These are phyloP conservation scores for Tridacna crocea DNA, from an alignment of 2,888 invertebrate genomes.

Conservation along the genomic window DNA sequence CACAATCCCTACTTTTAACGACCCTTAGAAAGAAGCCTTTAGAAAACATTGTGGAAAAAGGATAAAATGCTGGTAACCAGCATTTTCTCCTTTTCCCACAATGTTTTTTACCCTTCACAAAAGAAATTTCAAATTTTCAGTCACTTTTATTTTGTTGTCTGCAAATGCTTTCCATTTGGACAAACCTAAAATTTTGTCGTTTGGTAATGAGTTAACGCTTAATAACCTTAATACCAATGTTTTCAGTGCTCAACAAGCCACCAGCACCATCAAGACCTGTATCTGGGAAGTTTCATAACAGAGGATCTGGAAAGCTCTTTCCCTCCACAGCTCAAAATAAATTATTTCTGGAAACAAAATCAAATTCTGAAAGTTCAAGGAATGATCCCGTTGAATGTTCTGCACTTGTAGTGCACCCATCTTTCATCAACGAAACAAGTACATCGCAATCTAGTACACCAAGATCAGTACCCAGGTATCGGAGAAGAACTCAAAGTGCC, in stretches of 20 bases:
- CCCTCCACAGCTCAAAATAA: slow-evolving; percentile 62
- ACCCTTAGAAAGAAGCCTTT: too few species aligned
- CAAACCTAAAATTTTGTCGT: too few species aligned
- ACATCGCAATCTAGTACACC: slow-evolving; percentile 29
- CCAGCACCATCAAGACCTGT: slow-evolving; percentile 49
- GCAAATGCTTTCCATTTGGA: too few species aligned
- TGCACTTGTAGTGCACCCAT: slow-evolving; percentile 43
- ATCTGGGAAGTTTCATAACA: slow-evolving; percentile 66
- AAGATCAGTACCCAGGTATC: slow-evolving; percentile 39
- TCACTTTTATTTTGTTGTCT: too few species aligned
- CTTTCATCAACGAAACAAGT: slow-evolving; percentile 24
- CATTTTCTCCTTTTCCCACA: too few species aligned
- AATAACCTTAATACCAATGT: not conserved
- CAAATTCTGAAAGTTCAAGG: not conserved
- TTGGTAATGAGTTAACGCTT: too few species aligned
- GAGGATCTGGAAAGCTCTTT: slow-evolving; percentile 66
- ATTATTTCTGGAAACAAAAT: slow-evolving; percentile 35
- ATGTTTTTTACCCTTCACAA: too few species aligned
- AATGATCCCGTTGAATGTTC: not conserved
- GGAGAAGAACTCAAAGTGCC: slow-evolving; percentile 70
- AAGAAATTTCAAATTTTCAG: too few species aligned
- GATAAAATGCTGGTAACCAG: too few species aligned
- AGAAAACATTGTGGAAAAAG: too few species aligned
- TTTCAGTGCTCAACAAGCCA: slow-evolving; percentile 56
- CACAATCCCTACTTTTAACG: too few species aligned